Percentiles rank a stretch among this genome's conserved stretches.
Conservation (phyloP, 2,113 vertebrate genomes). For the Crocuta crocuta region DNA sequence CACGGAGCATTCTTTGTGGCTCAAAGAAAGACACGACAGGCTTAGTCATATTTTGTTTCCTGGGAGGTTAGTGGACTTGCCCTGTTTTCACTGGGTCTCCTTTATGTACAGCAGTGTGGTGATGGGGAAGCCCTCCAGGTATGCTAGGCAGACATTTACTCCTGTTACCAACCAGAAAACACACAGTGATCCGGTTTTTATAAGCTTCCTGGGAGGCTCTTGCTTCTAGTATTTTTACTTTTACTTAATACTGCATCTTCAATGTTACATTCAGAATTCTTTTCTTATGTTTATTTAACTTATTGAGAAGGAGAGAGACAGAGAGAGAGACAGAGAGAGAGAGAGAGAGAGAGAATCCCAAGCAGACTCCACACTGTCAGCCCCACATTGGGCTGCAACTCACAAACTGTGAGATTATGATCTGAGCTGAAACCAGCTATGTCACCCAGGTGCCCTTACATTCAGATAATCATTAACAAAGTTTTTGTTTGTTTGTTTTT, state of each 20-base stretch:
- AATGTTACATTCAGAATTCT: neutral
- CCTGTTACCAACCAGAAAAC: neutral
- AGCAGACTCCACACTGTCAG: too few species aligned
- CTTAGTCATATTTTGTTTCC: neutral
- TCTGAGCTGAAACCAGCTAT: too few species aligned
- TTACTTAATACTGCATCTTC: neutral
- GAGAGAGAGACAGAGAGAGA: too few species aligned
- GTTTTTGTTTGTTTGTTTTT: too few species aligned
- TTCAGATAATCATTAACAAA: too few species aligned
- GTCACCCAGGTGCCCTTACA: too few species aligned
- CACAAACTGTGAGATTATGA: too few species aligned
- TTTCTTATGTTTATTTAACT: too few species aligned
- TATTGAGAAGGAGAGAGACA: too few species aligned
- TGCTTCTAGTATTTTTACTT: neutral
- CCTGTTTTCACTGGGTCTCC: neutral
- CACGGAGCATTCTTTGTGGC: neutral
- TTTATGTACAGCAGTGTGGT: neutral
- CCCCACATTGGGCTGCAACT: too few species aligned
- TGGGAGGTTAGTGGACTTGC: neutral
- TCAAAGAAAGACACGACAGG: neutral
- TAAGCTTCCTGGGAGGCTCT: neutral
- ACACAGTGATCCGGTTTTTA: neutral
- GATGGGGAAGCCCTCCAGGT: neutral
- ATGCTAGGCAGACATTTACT: neutral
- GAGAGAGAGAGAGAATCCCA: too few species aligned